Evolutionary conservation across 2,888 invertebrate species (phyloP), one percentile per base, ranked within the genome.

Genomic region (Brassicogethes aeneus): DNA sequence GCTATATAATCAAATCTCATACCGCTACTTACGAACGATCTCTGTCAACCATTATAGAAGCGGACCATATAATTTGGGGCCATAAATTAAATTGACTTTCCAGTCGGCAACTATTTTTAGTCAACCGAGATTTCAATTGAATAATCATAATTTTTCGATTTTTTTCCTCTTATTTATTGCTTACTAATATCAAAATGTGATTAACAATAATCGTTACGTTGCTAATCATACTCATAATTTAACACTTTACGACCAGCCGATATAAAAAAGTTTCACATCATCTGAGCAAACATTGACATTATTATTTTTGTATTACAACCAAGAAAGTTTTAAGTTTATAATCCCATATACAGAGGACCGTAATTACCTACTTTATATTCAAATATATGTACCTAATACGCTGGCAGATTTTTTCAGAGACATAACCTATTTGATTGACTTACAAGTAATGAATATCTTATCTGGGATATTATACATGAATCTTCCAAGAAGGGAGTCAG

Each of bases 21-120:
- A 32, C 32, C 32, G 32, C 32, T 32, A 32, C 32, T 32, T 37
- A 35, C 41, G 35, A 42, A 39, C 44, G 43, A 38, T 52, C 51
- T 45, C 54, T 51, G 58, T 61, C 62, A 60, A 64, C 61, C 65
- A 64, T 65, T 65, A 65, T 61, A 60, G 57, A 57, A 52, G 55
- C 60, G 59, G 56, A 62, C 63, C 65, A 54, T 66, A 64, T 66
- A 66, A 66, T 66, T 66, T 66, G 54, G 61, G 56, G 62, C 60
- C 62, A 65, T 66, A 66, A 66, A 65, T 64, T 60, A 66, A 65
- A 64, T 64, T 64, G 64, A 61, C 54, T 51, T 55, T 51, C 45
- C 23, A 50, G 52, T 52, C 51, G 51, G 51, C 47, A 50, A 49
- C 44, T 52, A 53, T 52, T 53, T 54, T 49, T 50, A 50, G 47